Base-by-base conservation (phyloP, 2,113 vertebrate species). In the Mionectes macconnelli region DNA sequence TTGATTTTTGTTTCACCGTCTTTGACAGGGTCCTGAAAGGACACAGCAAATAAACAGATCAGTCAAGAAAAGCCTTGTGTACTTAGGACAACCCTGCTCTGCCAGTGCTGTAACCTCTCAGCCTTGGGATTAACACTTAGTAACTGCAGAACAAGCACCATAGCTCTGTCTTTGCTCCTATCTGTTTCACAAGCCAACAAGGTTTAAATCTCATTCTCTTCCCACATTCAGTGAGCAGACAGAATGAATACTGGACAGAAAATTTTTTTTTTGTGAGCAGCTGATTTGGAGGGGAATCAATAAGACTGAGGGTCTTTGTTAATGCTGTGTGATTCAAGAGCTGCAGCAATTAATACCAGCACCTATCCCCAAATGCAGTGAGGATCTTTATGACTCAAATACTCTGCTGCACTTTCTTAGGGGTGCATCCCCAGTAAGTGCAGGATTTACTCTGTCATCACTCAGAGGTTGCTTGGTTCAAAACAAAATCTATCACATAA, bases 1-100 rank as follows among this genome's bases (percentile, higher is more conserved):
- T 99, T 99, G 92, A 99, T 99, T 97, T 99, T 99, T 39, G 98
- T 94, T 96, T 99, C 99, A 8, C 99, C 99, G 2, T 99, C 99
- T 97, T 99, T 99, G 93, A 99, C 97, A 1, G 99, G 99, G 96
- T 99, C 99, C 99, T 99, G 91, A 73, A 97, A 87, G 28, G 97
- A 69, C 8, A 96, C 19, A 57, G 2, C 21, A 68, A 79, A 53
- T 9, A 30, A 91, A 76, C 24, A 50, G 24, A 77, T 56, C 23
- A 1, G 2, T 56, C 20, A 62, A 37, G 57, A 93, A 90, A 83
- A 90, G 44, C 44, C 45, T 33, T 4, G 1, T 5, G 33, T 33
- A 23, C 20, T 44, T 20, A 8, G 37, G 19, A 64, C 30, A 82
- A 39, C 17, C 18, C n/a, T 39, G 37, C 37, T 80, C 27, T 83